Base-by-base conservation (phyloP, 1,140 invertebrate species). In the Orussus abietinus region DNA sequence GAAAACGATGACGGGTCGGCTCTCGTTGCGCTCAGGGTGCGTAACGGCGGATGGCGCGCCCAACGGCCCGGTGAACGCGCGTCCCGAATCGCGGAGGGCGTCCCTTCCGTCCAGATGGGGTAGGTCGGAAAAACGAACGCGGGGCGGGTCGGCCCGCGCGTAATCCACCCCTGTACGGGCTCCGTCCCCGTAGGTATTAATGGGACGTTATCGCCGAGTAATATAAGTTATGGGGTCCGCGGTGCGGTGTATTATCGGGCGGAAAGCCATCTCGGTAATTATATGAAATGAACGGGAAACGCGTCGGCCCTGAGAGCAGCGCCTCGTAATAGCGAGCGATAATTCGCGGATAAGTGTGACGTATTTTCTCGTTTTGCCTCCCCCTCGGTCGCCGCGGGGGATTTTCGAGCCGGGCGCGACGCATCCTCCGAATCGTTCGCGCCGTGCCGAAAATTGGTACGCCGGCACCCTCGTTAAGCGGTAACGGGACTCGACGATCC, bases 201-300 rank as follows among this genome's bases (percentile, higher is more conserved):
- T 56, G 39, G 29, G 38, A 25, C 45, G 48, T 58, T 56, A 56
- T 61, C 42, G 47, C 47, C 37, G 7, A 19, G 44, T 45, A 45
- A 49, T 53, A 49, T 56, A 55, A 53, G 45, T 44, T 48, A 55
- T 39, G 48, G 36, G 29, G 34, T 19, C 31, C 35, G 20, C 15
- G 19, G 12, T 18, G 39, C 36, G 37, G 37, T 45, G 21, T 53
- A 49, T 53, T 47, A 53, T 53, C 47, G 39, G 38, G n/a, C 41
- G 20, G 32, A 20, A 36, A 22, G 42, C 45, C 47, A 44, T 53
- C 28, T 39, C 36, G 42, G 47, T 61, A 58, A 61, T 58, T 57
- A 52, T 58, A 51, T 50, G 47, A 53, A 58, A 53, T 52, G 54
- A 53, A 57, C 50, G 49, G 45, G 45, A 47, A 39, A 14, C 45